Base-by-base conservation (phyloP, 2,797 vertebrate species). In the Capromys pilorides region DNA sequence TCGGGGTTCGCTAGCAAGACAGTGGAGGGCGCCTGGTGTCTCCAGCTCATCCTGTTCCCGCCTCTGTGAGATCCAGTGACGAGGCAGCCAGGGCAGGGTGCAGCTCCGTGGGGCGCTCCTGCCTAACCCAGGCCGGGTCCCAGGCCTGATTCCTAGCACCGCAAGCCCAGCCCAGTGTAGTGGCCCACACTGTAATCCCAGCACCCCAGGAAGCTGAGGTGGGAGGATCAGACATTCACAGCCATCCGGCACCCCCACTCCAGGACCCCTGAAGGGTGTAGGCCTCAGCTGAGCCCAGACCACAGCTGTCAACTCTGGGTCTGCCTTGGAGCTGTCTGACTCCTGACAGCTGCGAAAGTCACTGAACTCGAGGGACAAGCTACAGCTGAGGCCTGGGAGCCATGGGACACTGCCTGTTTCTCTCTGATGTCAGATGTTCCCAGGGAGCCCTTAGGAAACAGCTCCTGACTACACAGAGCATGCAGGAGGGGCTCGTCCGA, bases 401-500 rank as follows among this genome's bases (percentile, higher is more conserved):
- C 33, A 62, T 45, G 21, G 82, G 62, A 85, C 41, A 45, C 3
- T 66, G 39, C 75, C 16, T 31, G 75, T 59, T 86, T 81, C 10
- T 66, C 36, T 94, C 39, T 61, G 49, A 88, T 81, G 39, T 61
- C 21, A 19, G 51, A 77, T 21, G 33, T 78, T 59, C 78, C 51
- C 41, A 19, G 36, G 69, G 62, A 89, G 24, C 9, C 5, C 36
- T 94, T 31, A 84, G 12, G 49, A 79, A 83, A 61, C 6, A 24
- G 86, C 69, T 80, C 95, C 0, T 88, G 96, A 97, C 93, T 59
- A 33, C 95, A 95, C 61, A 88, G 90, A 97, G 94, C 94, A 96
- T 94, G 90, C 39, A 96, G 92, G 97, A 97, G 93, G 96, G 97
- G 95, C 92, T 93, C 88, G 96, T 88, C 90, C 93, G 67, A 77